Evolutionary conservation across 2,888 invertebrate genomes (phyloP).

Genomic region (Brenthis daphne): DNA sequence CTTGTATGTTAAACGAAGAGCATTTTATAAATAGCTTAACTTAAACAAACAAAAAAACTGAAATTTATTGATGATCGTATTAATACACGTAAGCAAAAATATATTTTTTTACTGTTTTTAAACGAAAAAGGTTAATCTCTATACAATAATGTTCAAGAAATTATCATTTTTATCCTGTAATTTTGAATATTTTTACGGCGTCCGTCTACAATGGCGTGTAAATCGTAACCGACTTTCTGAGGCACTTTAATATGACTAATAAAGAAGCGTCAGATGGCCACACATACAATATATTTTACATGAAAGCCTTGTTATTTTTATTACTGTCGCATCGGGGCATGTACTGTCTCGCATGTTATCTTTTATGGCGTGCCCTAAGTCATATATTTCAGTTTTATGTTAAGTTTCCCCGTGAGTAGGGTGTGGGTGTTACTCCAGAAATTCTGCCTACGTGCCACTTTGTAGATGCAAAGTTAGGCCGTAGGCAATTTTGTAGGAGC

Average conservation of each 20-base stretch:
- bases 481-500: constrained; percentile 70
- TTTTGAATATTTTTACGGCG: constrained; percentile 16
- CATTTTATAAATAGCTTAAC: constrained; percentile 41
- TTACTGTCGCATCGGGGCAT: constrained; percentile 60
- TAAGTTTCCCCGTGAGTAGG: constrained; percentile 43
- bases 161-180: constrained; percentile 11
- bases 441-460: constrained; percentile 61
- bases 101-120: neutral
- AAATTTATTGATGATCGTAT: constrained; percentile 34
- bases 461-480: constrained; percentile 68
- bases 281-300: constrained; percentile 66
- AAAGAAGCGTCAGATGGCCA: constrained; percentile 45
- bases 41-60: constrained; percentile 29
- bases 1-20: constrained; percentile 50
- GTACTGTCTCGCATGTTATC: constrained; percentile 69
- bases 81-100: neutral
- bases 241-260: constrained; percentile 37
- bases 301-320: constrained; percentile 68
- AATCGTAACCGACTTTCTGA: constrained; percentile 38
- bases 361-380: constrained; percentile 63
- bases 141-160: neutral
- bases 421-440: constrained; percentile 78
- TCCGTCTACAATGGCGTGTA: constrained; percentile 41
- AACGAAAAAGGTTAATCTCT: neutral
- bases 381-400: constrained; percentile 72